These are phyloP conservation scores for Aspidiotus destructor DNA, from an alignment of 2,888 invertebrate genomes.

Conservation along the genomic window DNA sequence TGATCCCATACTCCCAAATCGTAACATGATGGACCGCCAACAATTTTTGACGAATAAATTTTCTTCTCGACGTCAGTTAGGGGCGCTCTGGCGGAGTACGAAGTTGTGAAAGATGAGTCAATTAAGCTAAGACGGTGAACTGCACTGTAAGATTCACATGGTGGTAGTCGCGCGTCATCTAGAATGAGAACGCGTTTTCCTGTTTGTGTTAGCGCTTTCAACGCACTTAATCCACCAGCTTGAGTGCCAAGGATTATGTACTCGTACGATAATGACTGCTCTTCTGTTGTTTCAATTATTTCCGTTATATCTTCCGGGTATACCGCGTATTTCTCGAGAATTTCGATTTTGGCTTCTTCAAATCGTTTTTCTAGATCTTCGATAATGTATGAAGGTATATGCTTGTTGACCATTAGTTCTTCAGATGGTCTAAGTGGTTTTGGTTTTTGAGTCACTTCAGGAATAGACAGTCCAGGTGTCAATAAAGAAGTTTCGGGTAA, in stretches of 20 bases:
- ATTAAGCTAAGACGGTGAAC: constrained; percentile 16
- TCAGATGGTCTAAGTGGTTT: no score
- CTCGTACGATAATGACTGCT: constrained; percentile 5
- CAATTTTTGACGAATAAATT: constrained; percentile 13
- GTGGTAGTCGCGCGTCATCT: constrained; percentile 11
- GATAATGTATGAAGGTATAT: background rate
- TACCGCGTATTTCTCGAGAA: background rate
- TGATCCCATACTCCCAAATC: constrained; percentile 20
- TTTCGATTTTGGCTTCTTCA: background rate
- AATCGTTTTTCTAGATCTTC: background rate
- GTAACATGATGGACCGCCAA: constrained; percentile 17
- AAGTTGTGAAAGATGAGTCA: constrained; percentile 6
- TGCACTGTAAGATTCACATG: constrained; percentile 14
- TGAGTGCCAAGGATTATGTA: constrained; percentile 14
- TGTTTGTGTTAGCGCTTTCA: constrained; percentile 8
- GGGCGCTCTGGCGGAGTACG: constrained; percentile 6
- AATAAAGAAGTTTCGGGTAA: no score
- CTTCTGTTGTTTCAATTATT: background rate
- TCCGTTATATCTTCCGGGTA: constrained; percentile 10
- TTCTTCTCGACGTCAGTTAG: background rate
- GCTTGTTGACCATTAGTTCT: no score
- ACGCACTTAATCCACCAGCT: constrained; percentile 15
- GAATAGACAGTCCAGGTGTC: no score
- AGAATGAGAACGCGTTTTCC: constrained; percentile 16
- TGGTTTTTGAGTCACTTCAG: no score